phyloP scores from a whole-genome alignment of 2,113 vertebrate genomes.

The Willisornis vidua region DNA sequence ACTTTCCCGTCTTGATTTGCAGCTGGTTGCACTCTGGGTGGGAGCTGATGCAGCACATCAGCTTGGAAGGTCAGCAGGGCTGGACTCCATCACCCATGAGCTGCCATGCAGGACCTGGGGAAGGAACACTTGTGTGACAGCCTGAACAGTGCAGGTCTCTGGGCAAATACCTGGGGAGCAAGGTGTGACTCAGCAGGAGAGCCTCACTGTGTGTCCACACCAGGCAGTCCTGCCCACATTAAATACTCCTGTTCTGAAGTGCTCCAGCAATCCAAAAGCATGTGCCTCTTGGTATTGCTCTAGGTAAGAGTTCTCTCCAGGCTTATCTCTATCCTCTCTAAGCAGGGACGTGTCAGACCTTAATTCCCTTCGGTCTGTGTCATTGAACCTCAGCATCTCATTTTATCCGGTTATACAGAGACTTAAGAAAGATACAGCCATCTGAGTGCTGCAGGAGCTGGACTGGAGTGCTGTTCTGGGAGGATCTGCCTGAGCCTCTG shows the following conservation, averaged over 20 bases:
- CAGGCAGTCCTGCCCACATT: not conserved
- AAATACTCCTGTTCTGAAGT: not conserved
- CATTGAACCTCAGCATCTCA: slow-evolving; percentile 49
- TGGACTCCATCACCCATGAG: fast-evolving
- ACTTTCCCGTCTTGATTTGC: not conserved
- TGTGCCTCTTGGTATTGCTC: not conserved
- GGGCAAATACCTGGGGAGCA: fast-evolving
- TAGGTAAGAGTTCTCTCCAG: not conserved
- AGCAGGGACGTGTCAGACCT: slow-evolving; percentile 48
- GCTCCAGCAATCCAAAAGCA: not conserved
- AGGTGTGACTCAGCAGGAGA: not conserved
- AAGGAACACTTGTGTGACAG: not conserved
- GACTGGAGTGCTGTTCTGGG: not conserved
- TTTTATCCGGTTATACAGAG: slow-evolving; percentile 53
- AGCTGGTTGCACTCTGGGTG: fast-evolving
- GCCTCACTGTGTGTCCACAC: not conserved
- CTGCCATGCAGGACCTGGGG: fast-evolving
- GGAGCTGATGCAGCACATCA: not conserved
- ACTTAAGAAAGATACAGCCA: not conserved
- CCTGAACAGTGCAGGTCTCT: not conserved
- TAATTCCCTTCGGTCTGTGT: slow-evolving; percentile 44
- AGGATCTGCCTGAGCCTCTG: not conserved
- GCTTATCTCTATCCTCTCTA: slow-evolving; percentile 45
- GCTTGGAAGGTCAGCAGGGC: not conserved
- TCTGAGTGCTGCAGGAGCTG: not conserved